Evolutionary conservation across 2,888 invertebrate genomes (phyloP).

Genomic region (Epirrhoe tristata): DNA sequence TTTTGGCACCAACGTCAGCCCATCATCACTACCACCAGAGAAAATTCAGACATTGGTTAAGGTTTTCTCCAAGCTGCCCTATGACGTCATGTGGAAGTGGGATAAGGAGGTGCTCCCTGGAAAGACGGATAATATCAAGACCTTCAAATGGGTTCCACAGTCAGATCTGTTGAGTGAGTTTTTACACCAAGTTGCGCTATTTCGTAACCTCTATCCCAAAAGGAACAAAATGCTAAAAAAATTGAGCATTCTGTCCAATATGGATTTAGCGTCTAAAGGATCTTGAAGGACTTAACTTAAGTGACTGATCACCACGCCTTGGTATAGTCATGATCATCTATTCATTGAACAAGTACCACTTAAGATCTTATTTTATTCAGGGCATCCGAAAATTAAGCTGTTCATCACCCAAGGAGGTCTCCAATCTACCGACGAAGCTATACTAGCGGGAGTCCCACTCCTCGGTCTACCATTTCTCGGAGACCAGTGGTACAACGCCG

Average conservation of each 20-base stretch:
- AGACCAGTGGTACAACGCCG: conserved; percentile 74
- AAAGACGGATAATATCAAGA: conserved; percentile 65
- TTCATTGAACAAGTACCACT: neutral
- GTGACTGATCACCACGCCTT: no score
- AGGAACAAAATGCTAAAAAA: no score
- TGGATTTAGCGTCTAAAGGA: no score
- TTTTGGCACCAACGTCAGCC: conserved; percentile 70
- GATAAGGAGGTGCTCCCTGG: conserved; percentile 45
- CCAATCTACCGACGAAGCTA: conserved; percentile 77
- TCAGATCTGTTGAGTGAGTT: conserved; percentile 69
- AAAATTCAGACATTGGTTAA: conserved; percentile 57
- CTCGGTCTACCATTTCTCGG: conserved; percentile 71
- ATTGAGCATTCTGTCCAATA: no score
- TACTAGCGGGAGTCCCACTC: conserved; percentile 70
- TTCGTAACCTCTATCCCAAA: no score
- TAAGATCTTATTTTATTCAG: conserved; percentile 42
- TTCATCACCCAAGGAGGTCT: conserved; percentile 80
- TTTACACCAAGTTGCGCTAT: no score
- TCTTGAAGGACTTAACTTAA: no score
- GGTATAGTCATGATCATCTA: no score
- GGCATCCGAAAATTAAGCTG: conserved; percentile 75
- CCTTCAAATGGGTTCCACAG: conserved; percentile 78
- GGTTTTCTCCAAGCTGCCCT: conserved; percentile 69
- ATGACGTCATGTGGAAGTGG: conserved; percentile 75
- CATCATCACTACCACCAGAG: conserved; percentile 58